These are phyloP conservation scores for Chloroceryle aenea DNA, from an alignment of 2,113 vertebrate genomes.

Conservation along the genomic window DNA sequence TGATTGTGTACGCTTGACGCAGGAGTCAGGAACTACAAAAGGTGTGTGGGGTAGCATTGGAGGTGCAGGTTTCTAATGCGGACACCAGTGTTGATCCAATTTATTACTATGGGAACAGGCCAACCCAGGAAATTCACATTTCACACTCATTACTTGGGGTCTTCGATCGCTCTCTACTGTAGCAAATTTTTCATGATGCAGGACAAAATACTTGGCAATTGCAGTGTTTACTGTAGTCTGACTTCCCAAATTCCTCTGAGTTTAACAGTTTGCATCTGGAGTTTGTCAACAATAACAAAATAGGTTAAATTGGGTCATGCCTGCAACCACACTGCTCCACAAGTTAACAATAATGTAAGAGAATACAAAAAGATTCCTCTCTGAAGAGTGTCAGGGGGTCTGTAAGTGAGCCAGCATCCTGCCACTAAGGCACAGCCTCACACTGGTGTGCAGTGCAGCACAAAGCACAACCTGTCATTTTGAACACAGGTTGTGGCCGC, in stretches of 20 bases:
- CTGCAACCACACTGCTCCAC: not conserved
- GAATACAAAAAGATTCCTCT: not conserved
- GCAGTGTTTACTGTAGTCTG: not conserved
- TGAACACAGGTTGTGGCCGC: rapidly evolving
- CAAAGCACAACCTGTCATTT: not conserved
- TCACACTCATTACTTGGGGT: not conserved
- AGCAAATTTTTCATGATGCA: not conserved
- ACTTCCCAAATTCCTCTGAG: not conserved
- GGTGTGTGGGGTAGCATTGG: not conserved
- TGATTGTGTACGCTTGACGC: rapidly evolving
- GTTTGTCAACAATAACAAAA: not conserved
- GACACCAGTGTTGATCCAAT: not conserved
- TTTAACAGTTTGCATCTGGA: not conserved
- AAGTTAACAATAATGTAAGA: not conserved
- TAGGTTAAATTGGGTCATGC: not conserved
- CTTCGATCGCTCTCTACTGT: not conserved
- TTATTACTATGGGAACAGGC: not conserved
- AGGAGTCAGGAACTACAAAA: not conserved
- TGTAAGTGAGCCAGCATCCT: not conserved
- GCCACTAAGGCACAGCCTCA: not conserved
- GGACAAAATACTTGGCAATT: not conserved
- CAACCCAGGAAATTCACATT: not conserved
- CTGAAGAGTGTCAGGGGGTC: not conserved
- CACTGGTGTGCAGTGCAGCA: not conserved
- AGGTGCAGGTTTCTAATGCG: not conserved